These are phyloP conservation scores for Andrena fulva DNA, from an alignment of 2,888 invertebrate species.

Conservation along the genomic window DNA sequence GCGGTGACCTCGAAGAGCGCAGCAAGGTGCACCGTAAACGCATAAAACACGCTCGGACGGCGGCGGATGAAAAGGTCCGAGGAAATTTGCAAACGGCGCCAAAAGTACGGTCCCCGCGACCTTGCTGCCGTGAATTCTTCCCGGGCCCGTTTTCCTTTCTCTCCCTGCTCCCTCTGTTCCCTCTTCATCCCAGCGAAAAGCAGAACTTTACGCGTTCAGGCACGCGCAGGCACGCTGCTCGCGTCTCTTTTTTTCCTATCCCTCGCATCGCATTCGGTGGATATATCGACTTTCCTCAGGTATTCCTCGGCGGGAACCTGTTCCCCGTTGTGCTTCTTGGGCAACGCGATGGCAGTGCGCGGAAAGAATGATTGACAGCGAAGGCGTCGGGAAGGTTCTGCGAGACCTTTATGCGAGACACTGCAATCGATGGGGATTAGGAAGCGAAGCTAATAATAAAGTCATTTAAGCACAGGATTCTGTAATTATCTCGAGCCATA, in stretches of 20 bases:
- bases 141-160: not conserved
- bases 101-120: conserved; percentile 73
- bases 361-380: conserved; percentile 9
- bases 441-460: too few relatives aligned
- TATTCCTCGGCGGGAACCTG: conserved; percentile 25
- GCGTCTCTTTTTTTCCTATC: not conserved
- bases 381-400: not conserved
- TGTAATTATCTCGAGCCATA: too few relatives aligned
- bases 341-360: conserved; percentile 8
- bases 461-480: too few relatives aligned
- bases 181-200: not conserved
- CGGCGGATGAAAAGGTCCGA: conserved; percentile 23
- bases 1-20: conserved; percentile 64
- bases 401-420: not conserved
- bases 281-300: conserved; percentile 29
- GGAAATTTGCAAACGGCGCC: conserved; percentile 66
- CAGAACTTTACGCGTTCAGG: conserved; percentile 19
- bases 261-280: conserved; percentile 8
- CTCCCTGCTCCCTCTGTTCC: not conserved
- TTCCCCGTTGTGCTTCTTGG: conserved; percentile 8
- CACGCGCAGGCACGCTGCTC: conserved; percentile 12
- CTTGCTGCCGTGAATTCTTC: conserved; percentile 62
- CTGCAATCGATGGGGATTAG: too few relatives aligned
- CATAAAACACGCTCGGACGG: conserved; percentile 69
- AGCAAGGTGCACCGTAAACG: conserved; percentile 69